Conservation (phyloP, 2,888 invertebrate genomes). For the Ariolimax columbianus region DNA sequence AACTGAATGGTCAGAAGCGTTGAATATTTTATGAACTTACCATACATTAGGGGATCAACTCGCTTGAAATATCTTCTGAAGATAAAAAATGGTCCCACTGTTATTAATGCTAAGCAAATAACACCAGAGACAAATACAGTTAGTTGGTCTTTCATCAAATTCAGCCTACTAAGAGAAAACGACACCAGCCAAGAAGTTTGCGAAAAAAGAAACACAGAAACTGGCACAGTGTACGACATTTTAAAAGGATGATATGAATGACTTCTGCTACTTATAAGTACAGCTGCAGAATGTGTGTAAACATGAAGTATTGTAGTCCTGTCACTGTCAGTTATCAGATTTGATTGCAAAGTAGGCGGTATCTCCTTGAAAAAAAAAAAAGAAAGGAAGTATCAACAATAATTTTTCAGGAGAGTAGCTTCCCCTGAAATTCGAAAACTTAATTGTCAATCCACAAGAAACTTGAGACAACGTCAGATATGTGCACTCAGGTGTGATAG, state of each 20-base stretch:
- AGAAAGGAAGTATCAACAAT: no score
- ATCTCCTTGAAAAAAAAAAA: no score
- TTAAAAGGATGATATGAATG: not conserved
- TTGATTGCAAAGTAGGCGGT: not conserved
- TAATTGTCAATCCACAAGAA: no score
- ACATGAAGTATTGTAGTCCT: no score
- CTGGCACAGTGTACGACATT: slow-evolving; percentile 17
- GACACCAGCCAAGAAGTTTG: slow-evolving; percentile 53
- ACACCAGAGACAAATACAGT: slow-evolving; percentile 56
- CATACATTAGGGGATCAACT: slow-evolving; percentile 58
- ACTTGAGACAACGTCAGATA: no score
- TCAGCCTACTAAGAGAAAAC: slow-evolving; percentile 56
- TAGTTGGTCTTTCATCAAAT: slow-evolving; percentile 59
- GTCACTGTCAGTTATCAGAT: not conserved
- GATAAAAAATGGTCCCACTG: slow-evolving; percentile 53
- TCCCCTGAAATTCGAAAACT: no score
- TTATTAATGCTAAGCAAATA: slow-evolving; percentile 52
- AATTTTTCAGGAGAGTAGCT: no score
- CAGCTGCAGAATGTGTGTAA: not conserved
- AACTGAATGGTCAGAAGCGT: no score
- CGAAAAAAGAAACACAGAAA: slow-evolving; percentile 28
- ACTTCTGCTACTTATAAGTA: not conserved
- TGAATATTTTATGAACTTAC: slow-evolving; percentile 53
- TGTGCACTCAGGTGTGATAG: no score
- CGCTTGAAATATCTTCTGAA: slow-evolving; percentile 52